Evolutionary conservation across 2,797 vertebrate species (phyloP).

Genomic region (Masticophis lateralis): DNA sequence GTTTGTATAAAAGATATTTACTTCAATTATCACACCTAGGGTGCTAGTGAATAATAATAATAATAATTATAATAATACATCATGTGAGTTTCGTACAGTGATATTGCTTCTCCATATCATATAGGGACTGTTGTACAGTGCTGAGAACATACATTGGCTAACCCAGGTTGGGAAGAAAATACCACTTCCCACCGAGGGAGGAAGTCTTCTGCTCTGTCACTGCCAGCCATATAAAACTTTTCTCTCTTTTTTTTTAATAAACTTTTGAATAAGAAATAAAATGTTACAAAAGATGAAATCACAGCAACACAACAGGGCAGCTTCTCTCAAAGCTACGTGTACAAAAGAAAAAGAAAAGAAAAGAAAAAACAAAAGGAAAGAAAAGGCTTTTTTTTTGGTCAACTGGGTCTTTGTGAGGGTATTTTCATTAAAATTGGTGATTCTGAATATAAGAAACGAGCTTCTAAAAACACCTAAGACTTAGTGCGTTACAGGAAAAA

Average conservation of each 20-base stretch:
- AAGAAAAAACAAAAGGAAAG: conserved; percentile 62
- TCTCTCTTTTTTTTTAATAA: conserved; percentile 72
- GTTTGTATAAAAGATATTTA: conserved; percentile 99
- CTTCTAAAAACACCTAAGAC: conserved; percentile 80
- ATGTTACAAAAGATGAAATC: conserved; percentile 77
- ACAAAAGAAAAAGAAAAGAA: conserved; percentile 65
- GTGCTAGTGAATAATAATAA: conserved; percentile 96
- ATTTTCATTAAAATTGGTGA: conserved; percentile 69
- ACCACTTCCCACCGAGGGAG: conserved; percentile 71
- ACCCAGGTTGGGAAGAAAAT: conserved; percentile 79
- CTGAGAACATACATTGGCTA: conserved; percentile 95
- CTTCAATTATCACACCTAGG: conserved; percentile 99
- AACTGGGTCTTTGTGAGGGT: conserved; percentile 77
- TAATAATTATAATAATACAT: conserved; percentile 88
- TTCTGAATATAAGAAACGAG: conserved; percentile 77
- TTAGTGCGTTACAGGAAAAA: conserved; percentile 79
- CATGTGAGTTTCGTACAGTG: conserved; percentile 99
- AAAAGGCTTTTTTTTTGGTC: conserved; percentile 75
- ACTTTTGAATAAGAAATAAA: conserved; percentile 76
- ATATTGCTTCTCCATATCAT: conserved; percentile 99
- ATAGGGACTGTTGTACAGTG: conserved; percentile 99
- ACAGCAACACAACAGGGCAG: conserved; percentile 78
- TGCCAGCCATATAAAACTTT: conserved; percentile 77
- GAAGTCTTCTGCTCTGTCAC: conserved; percentile 65
- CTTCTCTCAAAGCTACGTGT: conserved; percentile 80